Percentiles rank a stretch among this genome's conserved stretches.
phyloP scores from a whole-genome alignment of 2,888 invertebrate genomes.

The Agriopis leucophaearia region DNA sequence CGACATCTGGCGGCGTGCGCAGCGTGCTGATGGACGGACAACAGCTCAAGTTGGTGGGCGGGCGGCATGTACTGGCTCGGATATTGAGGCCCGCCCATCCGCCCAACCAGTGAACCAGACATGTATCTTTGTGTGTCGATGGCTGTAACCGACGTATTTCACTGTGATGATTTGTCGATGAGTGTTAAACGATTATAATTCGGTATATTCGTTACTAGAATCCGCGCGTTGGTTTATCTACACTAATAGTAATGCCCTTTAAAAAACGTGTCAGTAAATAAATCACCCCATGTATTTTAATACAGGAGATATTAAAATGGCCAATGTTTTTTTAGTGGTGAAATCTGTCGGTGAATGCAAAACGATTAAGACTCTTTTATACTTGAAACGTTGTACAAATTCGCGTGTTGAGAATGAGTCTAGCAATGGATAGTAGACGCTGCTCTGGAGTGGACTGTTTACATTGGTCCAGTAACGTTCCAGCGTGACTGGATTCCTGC shows the following conservation, averaged over 20 bases:
- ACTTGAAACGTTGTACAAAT: background rate
- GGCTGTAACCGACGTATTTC: background rate
- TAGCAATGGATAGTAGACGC: too few species aligned
- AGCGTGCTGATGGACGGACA: conserved; percentile 82
- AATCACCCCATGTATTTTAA: background rate
- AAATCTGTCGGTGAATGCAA: too few species aligned
- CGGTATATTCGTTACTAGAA: background rate
- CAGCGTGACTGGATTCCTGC: too few species aligned
- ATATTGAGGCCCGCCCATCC: conserved; percentile 74
- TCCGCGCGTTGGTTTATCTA: too few species aligned
- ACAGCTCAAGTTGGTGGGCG: conserved; percentile 78
- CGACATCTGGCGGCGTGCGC: conserved; percentile 70
- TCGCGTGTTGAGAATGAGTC: background rate
- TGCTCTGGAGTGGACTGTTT: too few species aligned
- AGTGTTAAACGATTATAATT: background rate
- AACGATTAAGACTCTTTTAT: background rate
- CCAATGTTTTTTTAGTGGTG: too few species aligned
- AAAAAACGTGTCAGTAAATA: too few species aligned
- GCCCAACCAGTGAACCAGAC: conserved; percentile 61
- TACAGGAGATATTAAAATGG: too few species aligned
- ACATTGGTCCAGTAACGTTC: too few species aligned
- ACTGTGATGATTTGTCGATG: conserved; percentile 16
- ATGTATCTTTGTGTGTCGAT: background rate
- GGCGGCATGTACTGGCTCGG: conserved; percentile 77
- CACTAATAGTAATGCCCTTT: background rate